phyloP scores from a whole-genome alignment of 1,140 invertebrate species.

The Scaptodrosophila lebanonensis region DNA sequence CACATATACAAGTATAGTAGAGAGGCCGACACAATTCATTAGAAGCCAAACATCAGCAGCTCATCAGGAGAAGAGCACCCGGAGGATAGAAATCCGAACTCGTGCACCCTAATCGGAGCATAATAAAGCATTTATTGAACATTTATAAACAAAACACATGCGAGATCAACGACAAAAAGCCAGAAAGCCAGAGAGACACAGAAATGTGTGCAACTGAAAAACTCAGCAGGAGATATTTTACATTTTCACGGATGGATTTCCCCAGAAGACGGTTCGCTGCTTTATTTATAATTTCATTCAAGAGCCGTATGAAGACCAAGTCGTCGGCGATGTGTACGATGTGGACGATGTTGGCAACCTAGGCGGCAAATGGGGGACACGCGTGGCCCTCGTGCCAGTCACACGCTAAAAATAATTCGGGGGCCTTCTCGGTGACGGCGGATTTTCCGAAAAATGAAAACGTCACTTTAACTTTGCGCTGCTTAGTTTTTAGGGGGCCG shows the following conservation, averaged over 20 bases:
- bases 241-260: slow-evolving; percentile 45
- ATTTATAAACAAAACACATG: slow-evolving; percentile 45
- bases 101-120: slow-evolving; percentile 22
- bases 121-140: slow-evolving; percentile 55
- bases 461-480: slow-evolving; percentile 34
- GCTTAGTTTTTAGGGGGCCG: slow-evolving; percentile 18
- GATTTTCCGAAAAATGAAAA: slow-evolving; percentile 51
- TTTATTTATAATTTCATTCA: slow-evolving; percentile 51
- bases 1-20: background rate
- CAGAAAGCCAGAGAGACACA: slow-evolving; percentile 25
- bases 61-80: slow-evolving; percentile 21
- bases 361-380: slow-evolving; percentile 36
- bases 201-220: slow-evolving; percentile 29
- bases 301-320: background rate
- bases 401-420: slow-evolving; percentile 33
- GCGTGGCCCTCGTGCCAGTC: slow-evolving; percentile 28
- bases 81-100: slow-evolving; percentile 3
- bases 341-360: slow-evolving; percentile 8
- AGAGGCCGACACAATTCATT: slow-evolving; percentile 23
- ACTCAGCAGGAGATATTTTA: slow-evolving; percentile 45
- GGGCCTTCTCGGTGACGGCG: slow-evolving; percentile 17
- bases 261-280: slow-evolving; percentile 32
- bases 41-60: slow-evolving; percentile 41
- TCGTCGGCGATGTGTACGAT: background rate
- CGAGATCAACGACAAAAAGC: background rate